Conservation (phyloP, 2,888 invertebrate genomes). For the Rhimphoctona megacephalus region DNA sequence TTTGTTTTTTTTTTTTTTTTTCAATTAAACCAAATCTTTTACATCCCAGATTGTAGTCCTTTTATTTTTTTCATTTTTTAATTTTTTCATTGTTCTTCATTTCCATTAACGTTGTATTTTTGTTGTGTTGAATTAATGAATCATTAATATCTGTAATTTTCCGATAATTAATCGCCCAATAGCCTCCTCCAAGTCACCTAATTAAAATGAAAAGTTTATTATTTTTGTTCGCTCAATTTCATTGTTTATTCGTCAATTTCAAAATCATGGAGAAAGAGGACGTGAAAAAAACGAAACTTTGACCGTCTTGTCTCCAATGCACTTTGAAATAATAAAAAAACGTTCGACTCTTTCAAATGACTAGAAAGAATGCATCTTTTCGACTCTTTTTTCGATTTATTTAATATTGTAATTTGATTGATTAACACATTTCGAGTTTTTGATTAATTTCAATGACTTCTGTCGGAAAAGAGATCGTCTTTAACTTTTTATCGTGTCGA, state of each 20-base stretch:
- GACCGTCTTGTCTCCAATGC: background rate
- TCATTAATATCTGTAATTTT: background rate
- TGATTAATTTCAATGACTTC: too few species aligned
- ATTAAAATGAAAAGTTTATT: background rate
- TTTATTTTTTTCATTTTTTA: background rate
- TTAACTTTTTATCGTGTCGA: background rate
- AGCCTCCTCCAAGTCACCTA: background rate
- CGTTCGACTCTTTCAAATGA: background rate
- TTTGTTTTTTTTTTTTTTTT: slow-evolving; percentile 30
- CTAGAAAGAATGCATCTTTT: background rate
- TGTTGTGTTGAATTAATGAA: background rate
- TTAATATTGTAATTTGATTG: background rate
- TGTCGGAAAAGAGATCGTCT: background rate
- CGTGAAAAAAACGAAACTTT: background rate
- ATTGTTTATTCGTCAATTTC: background rate
- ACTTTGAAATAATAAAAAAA: background rate
- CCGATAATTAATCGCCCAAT: background rate
- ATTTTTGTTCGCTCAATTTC: background rate
- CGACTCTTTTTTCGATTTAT: background rate
- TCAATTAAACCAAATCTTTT: slow-evolving; percentile 1
- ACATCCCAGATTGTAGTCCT: background rate
- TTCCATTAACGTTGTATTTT: background rate
- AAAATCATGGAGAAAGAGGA: background rate
- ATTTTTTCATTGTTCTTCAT: background rate
- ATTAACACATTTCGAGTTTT: too few species aligned